Percentiles rank a stretch among this genome's conserved stretches.
These are phyloP conservation scores for Limenitis camilla DNA, from an alignment of 2,888 invertebrate genomes.

Conservation along the genomic window DNA sequence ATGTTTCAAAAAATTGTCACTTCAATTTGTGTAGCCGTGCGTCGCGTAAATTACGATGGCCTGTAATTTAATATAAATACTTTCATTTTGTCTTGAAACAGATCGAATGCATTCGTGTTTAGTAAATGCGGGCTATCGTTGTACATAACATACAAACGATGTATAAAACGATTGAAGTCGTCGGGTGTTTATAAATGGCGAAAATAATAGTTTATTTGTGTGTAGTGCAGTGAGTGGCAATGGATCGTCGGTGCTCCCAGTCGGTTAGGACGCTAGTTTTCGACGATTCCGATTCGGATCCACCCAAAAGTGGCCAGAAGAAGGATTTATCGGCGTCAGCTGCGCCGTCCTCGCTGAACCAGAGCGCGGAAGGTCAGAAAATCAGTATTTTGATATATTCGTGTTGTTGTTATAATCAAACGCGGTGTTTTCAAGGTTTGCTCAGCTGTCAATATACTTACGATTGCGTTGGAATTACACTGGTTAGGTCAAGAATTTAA, in stretches of 20 bases:
- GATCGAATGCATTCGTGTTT: slow-evolving; percentile 16
- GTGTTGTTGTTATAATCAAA: slow-evolving; percentile 33
- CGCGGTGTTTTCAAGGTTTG: slow-evolving; percentile 59
- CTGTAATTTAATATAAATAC: slow-evolving; percentile 33
- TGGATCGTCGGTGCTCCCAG: slow-evolving; percentile 77
- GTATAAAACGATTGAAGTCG: slow-evolving; percentile 25
- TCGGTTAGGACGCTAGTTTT: slow-evolving; percentile 85
- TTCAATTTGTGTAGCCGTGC: slow-evolving; percentile 53
- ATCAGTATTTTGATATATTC: slow-evolving; percentile 27
- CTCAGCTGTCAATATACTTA: slow-evolving; percentile 46
- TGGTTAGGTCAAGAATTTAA: slow-evolving; percentile 1
- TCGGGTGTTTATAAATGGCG: slow-evolving; percentile 56
- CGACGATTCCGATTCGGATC: slow-evolving; percentile 80
- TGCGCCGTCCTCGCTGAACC: slow-evolving; percentile 57
- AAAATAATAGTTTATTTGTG: slow-evolving; percentile 56
- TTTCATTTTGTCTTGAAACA: slow-evolving; percentile 20
- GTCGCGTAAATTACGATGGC: slow-evolving; percentile 55
- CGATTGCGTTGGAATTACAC: slow-evolving; percentile 19
- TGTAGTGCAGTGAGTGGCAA: slow-evolving; percentile 59
- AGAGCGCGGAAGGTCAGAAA: slow-evolving; percentile 63
- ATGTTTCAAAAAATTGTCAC: slow-evolving; percentile 40
- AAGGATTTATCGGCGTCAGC: slow-evolving; percentile 53
- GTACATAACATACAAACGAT: slow-evolving; percentile 18
- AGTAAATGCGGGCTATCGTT: slow-evolving; percentile 9
- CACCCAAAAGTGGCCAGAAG: slow-evolving; percentile 56